A percentile compares a stretch with the other conserved stretches of the same genome.
phyloP scores from a whole-genome alignment of 2,113 vertebrate genomes.

The Holacanthus passer region DNA sequence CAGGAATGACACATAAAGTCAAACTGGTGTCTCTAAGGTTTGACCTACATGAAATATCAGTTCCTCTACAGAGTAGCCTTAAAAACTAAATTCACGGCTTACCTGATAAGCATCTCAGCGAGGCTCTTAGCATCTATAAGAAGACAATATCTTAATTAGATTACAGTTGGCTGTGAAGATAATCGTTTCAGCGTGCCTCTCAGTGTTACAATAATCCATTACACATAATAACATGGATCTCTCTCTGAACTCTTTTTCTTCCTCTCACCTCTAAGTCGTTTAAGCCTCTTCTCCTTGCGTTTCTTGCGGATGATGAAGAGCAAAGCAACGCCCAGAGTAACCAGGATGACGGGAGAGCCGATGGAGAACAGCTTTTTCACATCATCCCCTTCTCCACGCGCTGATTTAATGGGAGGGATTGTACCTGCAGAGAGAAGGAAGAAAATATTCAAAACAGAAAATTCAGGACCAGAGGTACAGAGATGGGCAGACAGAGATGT shows the following conservation, averaged over 20 bases:
- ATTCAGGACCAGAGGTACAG: neutral
- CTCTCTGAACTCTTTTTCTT: neutral
- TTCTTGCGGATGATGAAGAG: conserved; percentile 98
- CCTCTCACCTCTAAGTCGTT: conserved; percentile 92
- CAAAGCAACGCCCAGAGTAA: conserved; percentile 92
- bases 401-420: conserved; percentile 97
- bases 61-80: neutral
- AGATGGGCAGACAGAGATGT: neutral
- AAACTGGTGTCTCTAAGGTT: neutral
- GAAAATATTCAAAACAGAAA: neutral
- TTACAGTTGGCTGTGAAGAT: conserved; percentile 14
- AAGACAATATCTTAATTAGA: conserved; percentile 58
- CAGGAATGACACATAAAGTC: conserved; percentile 11
- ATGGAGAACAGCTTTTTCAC: conserved; percentile 99
- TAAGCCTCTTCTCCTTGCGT: conserved; percentile 97
- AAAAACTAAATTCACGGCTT: conserved; percentile 41
- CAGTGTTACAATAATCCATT: neutral
- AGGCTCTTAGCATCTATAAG: conserved; percentile 96
- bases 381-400: conserved; percentile 93
- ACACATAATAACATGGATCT: neutral
- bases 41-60: neutral
- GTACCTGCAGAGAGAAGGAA: conserved; percentile 85
- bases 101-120: conserved; percentile 99
- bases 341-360: conserved; percentile 94
- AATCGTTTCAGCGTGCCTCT: conserved; percentile 27